phyloP scores from a whole-genome alignment of 2,113 vertebrate genomes.

The Porphyrio hochstetteri region DNA sequence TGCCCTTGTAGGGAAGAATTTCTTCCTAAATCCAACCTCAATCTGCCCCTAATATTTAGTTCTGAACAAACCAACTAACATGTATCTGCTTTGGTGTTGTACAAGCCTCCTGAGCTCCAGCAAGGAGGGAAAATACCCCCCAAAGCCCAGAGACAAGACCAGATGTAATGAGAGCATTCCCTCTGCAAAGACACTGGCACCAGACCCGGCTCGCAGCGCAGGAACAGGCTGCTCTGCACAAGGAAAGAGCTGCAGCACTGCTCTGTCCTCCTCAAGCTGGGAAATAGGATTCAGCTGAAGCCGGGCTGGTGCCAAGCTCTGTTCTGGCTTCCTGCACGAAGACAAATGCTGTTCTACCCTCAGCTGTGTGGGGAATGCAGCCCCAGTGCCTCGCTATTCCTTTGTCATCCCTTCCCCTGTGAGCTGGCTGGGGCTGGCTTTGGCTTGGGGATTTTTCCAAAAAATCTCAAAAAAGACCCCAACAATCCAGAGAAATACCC shows the following conservation, averaged over 20 bases:
- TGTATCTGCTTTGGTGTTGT: fast-evolving
- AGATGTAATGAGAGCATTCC: background rate
- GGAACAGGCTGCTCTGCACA: background rate
- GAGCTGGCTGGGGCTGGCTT: background rate
- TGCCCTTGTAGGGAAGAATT: too few species aligned
- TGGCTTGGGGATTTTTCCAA: fast-evolving
- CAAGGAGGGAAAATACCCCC: background rate
- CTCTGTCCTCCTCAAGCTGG: background rate
- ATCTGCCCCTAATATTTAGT: background rate
- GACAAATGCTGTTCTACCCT: background rate
- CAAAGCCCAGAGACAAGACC: background rate
- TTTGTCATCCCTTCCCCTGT: background rate
- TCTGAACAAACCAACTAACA: background rate
- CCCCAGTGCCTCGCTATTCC: background rate
- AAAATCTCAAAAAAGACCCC: background rate
- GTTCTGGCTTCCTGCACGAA: background rate
- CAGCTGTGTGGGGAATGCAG: background rate
- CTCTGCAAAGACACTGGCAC: background rate
- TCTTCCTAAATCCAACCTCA: too few species aligned
- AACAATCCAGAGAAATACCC: background rate
- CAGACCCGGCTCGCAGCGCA: fast-evolving
- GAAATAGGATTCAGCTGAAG: background rate
- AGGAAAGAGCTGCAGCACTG: background rate
- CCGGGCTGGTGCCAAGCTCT: background rate
- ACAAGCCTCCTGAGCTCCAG: background rate